These are phyloP conservation scores for Aurelia sp. DNA, from an alignment of 30 jellyfish, hydroid and myxozoan species.

Conservation along the genomic window DNA sequence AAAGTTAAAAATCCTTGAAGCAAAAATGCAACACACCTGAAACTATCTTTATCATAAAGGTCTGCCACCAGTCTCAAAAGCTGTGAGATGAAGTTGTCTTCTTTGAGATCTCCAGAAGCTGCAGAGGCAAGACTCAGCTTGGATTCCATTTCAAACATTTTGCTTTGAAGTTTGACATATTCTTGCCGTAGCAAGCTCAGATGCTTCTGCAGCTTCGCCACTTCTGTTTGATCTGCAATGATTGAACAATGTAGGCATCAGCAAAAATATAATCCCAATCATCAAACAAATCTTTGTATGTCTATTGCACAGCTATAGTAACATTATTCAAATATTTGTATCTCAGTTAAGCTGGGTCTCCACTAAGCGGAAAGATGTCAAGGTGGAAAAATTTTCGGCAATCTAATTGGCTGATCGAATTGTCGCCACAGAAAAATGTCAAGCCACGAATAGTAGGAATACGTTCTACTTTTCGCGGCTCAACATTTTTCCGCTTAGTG, in stretches of 20 bases:
- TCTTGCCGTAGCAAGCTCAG: constrained; percentile 97
- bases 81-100: constrained; percentile 92
- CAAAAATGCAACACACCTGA: constrained; percentile 50
- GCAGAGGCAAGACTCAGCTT: constrained; percentile 95
- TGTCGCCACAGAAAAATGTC: too few relatives aligned
- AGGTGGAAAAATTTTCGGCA: too few relatives aligned
- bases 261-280: not conserved
- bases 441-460: too few relatives aligned
- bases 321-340: too few relatives aligned
- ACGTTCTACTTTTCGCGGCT: too few relatives aligned
- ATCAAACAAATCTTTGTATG: not conserved
- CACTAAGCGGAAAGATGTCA: too few relatives aligned
- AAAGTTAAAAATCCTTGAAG: too few relatives aligned
- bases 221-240: constrained; percentile 58
- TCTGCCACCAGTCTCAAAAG: constrained; percentile 78
- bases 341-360: too few relatives aligned
- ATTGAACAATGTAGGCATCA: not conserved
- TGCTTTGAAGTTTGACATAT: constrained; percentile 92
- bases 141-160: constrained; percentile 86
- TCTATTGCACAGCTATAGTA: too few relatives aligned
- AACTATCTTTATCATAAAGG: constrained; percentile 86
- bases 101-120: constrained; percentile 91
- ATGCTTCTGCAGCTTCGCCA: constrained; percentile 94
- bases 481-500: too few relatives aligned
- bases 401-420: too few relatives aligned